Evolutionary conservation across 2,113 vertebrate genomes (phyloP).

Genomic region (Balaeniceps rex): DNA sequence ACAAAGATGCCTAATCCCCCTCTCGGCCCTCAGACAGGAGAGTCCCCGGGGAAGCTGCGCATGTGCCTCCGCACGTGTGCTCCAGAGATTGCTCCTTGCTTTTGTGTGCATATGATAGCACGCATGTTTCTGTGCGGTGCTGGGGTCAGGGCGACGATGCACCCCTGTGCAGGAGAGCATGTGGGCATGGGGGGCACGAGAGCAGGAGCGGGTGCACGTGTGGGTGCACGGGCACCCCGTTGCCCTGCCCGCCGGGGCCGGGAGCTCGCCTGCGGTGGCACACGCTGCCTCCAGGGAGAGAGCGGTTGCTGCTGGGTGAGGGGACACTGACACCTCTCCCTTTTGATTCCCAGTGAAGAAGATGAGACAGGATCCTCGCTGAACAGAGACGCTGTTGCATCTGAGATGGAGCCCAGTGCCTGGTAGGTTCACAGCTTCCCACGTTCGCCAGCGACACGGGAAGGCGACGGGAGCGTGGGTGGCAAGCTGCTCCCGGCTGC

Average conservation of each 20-base stretch:
- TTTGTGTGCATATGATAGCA: neutral
- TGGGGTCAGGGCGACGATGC: accelerated
- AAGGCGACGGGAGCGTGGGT: neutral
- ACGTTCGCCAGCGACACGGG: neutral
- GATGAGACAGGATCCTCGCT: constrained; percentile 63
- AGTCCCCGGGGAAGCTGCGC: neutral
- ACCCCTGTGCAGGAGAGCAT: accelerated
- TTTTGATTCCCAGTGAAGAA: constrained; percentile 68
- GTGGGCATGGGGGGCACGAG: accelerated
- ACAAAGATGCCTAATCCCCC: constrained; percentile 22
- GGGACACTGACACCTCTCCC: neutral
- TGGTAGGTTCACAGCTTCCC: constrained; percentile 66
- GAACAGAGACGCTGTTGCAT: constrained; percentile 38
- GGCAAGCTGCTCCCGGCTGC: neutral
- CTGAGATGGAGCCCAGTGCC: constrained; percentile 66
- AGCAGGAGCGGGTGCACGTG: neutral
- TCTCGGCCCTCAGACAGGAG: constrained; percentile 1
- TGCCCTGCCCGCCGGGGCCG: accelerated
- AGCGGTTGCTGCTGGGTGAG: accelerated
- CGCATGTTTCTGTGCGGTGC: accelerated
- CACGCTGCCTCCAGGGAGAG: neutral
- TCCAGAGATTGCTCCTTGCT: neutral
- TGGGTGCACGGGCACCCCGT: neutral
- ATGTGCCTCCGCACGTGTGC: neutral
- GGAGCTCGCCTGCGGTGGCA: neutral